Base-by-base conservation (phyloP, 2,888 invertebrate species). In the Sesamia inferens region DNA sequence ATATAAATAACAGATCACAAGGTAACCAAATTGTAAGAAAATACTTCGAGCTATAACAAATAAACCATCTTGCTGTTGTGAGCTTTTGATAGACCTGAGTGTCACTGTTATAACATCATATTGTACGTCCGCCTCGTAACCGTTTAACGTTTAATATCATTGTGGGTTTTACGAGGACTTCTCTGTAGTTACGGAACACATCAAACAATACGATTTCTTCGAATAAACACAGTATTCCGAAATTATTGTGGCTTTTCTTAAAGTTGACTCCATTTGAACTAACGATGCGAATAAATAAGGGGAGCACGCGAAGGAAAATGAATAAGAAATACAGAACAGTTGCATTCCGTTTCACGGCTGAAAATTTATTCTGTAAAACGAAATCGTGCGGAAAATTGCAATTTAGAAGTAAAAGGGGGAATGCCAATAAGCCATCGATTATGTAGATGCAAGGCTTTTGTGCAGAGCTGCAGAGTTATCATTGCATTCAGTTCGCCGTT, bases 381-480 rank as follows among this genome's bases (percentile, higher is more conserved):
- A 95, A 95, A 95, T 96, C 95, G 96, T 94, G 95, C 92, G 94
- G 95, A 96, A 96, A 96, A 96, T 96, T 95, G 95, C 96, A 95
- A 95, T 96, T 96, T 96, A 94, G 94, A 94, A 95, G 95, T 95
- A 95, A 95, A 94, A 93, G 93, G 94, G 87, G 95, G 95, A 95
- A 95, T 92, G 92, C 92, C 95, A 95, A 95, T 96, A 96, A 94
- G 94, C 94, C 93, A 94, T 95, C 95, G 95, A 95, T 96, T 95
- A 96, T 96, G 95, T 91, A 95, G 94, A 95, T 95, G 94, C 95
- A 94, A 91, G 92, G 90, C 93, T 93, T 94, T 95, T 95, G 94
- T 94, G 92, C 92, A 91, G 88, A 90, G 89, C 88, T 93, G 93
- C 92, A 91, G 90, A 92, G 94, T 94, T 95, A 95, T 95, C 95